Base-by-base conservation (phyloP, 1,140 invertebrate species). In the Tribolium madens region DNA sequence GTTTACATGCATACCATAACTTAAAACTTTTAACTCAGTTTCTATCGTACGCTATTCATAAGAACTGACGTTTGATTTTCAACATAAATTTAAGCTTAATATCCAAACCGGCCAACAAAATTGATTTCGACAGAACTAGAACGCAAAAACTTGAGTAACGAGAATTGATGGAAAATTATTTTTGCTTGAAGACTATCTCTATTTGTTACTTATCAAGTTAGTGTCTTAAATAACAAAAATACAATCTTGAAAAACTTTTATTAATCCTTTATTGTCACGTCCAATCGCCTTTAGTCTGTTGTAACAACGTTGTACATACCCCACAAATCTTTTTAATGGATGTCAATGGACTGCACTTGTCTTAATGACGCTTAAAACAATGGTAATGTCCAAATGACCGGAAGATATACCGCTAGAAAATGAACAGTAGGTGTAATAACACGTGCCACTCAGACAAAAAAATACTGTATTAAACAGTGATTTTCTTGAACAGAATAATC, bases 351-450 rank as follows among this genome's bases (percentile, higher is more conserved):
- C 57, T 31, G 26, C 12, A 33, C 57, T 64, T 33, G 57, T 33
- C 57, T n/a, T 31, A 33, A 64, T 33, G 26, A 33, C 26, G 13
- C 36, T 64, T 64, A 64, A 64, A 64, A 64, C 57, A 64, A 64
- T 64, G 13, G 57, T 33, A 64, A 64, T 33, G 57, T 64, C 31
- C 57, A 64, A 64, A 64, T 64, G 57, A 64, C 57, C 57, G 57
- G 57, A 64, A 64, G 57, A 14, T 10, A 33, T 64, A 64, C 57
- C 57, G 57, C 57, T 64, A 64, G 21, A 64, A 64, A 64, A 12
- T 57, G 7, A 64, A 64, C 57, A 64, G 57, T 64, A 64, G 57
- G 57, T 64, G 57, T 33, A 36, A 64, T 64, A 36, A 33, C 57
- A 64, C 57, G 26, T 12, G 57, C 31, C 31, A 33, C 10, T 9